A percentile compares a stretch with the other conserved stretches of the same genome.
phyloP scores from a whole-genome alignment of 1,140 invertebrate genomes.

The Temnothorax nylanderi region DNA sequence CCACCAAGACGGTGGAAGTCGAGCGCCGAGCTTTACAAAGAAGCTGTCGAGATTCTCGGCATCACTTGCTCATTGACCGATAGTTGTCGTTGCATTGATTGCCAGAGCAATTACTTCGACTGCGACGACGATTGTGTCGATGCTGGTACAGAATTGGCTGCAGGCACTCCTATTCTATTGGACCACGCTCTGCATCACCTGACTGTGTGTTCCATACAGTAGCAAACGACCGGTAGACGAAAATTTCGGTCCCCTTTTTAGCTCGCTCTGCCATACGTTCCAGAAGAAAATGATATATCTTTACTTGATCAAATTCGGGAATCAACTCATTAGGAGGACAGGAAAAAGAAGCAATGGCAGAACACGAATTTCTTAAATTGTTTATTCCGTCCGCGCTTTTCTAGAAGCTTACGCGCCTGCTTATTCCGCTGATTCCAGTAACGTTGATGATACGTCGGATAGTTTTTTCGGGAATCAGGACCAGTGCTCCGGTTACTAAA shows the following conservation, averaged over 20 bases:
- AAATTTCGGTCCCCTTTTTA: slow-evolving; percentile 25
- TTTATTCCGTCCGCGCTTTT: no score
- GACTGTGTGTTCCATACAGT: slow-evolving; percentile 85
- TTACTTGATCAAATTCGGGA: no score
- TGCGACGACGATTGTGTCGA: slow-evolving; percentile 85
- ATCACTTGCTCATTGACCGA: slow-evolving; percentile 87
- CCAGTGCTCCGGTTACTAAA: no score
- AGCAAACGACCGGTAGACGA: slow-evolving; percentile 71
- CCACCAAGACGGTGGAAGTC: slow-evolving; percentile 83
- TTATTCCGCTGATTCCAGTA: no score
- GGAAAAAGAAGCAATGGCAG: no score
- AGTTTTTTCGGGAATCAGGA: no score
- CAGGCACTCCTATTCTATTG: slow-evolving; percentile 85
- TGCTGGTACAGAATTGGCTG: slow-evolving; percentile 84
- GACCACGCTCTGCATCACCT: slow-evolving; percentile 86
- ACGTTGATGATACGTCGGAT: no score
- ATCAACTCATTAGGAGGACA: no score
- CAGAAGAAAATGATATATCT: slow-evolving; percentile 39
- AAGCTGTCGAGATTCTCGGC: slow-evolving; percentile 87
- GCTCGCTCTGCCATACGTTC: slow-evolving; percentile 37
- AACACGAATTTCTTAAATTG: no score
- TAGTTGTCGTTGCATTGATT: slow-evolving; percentile 88
- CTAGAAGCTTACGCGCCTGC: no score
- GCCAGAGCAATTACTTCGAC: slow-evolving; percentile 87
- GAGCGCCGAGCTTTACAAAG: slow-evolving; percentile 86